A percentile compares a stretch with the other conserved stretches of the same genome.
These are phyloP conservation scores for Phragmatobia fuliginosa DNA, from an alignment of 2,888 invertebrate species.

Conservation along the genomic window DNA sequence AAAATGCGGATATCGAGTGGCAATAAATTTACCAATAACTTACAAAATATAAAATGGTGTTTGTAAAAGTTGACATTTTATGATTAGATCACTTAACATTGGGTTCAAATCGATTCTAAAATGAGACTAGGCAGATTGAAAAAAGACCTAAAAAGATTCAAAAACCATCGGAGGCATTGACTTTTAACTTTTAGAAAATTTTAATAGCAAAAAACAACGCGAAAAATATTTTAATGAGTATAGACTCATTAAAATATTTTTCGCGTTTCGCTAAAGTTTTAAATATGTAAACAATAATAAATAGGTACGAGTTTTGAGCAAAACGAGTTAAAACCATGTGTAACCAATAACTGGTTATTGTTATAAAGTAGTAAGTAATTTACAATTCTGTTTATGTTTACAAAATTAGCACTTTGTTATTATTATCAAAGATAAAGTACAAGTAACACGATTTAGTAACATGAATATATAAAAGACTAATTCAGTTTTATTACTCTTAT, in stretches of 20 bases:
- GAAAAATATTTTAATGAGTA: background rate
- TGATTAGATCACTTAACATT: too few relatives aligned
- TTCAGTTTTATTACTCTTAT: background rate
- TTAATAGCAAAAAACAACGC: background rate
- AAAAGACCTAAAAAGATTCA: too few relatives aligned
- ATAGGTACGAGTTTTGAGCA: background rate
- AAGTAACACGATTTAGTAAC: background rate
- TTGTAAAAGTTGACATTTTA: too few relatives aligned
- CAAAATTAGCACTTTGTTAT: background rate
- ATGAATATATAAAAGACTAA: background rate
- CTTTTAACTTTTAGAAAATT: too few relatives aligned
- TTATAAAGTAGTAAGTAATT: background rate
- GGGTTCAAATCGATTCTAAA: background rate
- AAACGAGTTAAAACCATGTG: background rate
- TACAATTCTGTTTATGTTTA: background rate
- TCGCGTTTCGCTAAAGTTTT: too few relatives aligned
- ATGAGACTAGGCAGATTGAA: background rate
- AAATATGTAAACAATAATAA: background rate
- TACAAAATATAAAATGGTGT: too few relatives aligned
- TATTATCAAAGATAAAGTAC: background rate
- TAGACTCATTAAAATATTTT: too few relatives aligned
- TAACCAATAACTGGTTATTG: background rate
- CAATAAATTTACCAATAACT: background rate
- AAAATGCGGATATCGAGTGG: background rate
- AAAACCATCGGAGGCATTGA: too few relatives aligned